Evolutionary conservation across 2,113 vertebrate species (phyloP).

Genomic region (Podocnemis expansa): DNA sequence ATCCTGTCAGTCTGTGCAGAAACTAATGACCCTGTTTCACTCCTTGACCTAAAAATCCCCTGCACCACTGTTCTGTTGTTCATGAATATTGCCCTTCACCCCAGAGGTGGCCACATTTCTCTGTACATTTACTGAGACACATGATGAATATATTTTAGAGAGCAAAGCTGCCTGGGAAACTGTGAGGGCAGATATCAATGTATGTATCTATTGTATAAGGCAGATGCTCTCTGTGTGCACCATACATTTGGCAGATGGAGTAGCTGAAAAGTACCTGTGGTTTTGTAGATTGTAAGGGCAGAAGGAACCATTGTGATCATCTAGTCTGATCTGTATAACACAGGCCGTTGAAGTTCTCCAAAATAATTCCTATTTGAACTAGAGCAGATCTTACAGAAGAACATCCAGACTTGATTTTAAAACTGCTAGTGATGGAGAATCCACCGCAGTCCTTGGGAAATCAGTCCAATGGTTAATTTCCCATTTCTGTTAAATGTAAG

Average conservation of each 20-base stretch:
- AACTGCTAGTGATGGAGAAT: background rate
- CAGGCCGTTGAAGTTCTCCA: background rate
- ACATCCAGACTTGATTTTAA: background rate
- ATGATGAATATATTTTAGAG: background rate
- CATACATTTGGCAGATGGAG: background rate
- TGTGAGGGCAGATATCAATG: background rate
- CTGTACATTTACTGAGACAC: background rate
- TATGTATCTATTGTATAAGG: background rate
- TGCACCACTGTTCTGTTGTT: background rate
- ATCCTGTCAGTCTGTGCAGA: background rate
- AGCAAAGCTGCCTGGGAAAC: background rate
- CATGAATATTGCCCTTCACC: background rate
- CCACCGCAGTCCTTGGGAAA: too few relatives aligned
- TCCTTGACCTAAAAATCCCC: background rate
- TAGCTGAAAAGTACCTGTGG: background rate
- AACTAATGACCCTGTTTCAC: background rate
- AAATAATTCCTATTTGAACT: background rate
- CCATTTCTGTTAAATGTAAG: background rate
- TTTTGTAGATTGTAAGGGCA: background rate
- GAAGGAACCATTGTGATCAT: background rate
- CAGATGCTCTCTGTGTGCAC: background rate
- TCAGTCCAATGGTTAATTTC: background rate
- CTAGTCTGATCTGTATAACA: background rate
- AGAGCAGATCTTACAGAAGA: background rate
- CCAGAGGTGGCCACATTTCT: background rate